Conservation (phyloP, 1,140 invertebrate genomes). For the Ericerus pela region DNA sequence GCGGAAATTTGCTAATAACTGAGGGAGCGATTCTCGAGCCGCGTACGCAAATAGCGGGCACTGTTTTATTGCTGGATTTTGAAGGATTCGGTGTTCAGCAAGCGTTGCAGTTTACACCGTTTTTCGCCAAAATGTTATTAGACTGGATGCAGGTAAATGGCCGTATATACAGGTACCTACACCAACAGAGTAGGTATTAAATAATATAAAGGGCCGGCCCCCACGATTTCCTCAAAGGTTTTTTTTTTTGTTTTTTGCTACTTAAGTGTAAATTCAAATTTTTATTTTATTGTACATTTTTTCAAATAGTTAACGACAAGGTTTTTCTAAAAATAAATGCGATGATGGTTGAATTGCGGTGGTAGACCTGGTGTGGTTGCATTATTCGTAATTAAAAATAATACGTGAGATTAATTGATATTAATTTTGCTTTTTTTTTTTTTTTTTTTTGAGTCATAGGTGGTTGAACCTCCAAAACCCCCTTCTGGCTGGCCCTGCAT, state of each 20-base stretch:
- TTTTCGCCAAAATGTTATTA: slow-evolving; percentile 42
- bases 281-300: neutral
- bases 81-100: slow-evolving; percentile 47
- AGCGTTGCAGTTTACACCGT: slow-evolving; percentile 52
- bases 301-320: too few species aligned
- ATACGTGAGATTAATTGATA: too few species aligned
- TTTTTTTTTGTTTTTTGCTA: too few species aligned
- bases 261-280: too few species aligned
- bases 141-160: slow-evolving; percentile 47
- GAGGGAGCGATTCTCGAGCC: slow-evolving; percentile 44
- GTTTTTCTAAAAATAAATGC: too few species aligned
- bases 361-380: too few species aligned
- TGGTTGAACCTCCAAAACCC: too few species aligned
- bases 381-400: too few species aligned
- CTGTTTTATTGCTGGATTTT: slow-evolving; percentile 49
- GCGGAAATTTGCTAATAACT: slow-evolving; percentile 39
- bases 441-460: too few species aligned
- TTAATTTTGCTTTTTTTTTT: too few species aligned
- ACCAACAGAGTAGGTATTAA: neutral
- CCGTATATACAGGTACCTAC: neutral
- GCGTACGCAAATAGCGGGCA: slow-evolving; percentile 41
- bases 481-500: too few species aligned
- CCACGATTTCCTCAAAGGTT: neutral
- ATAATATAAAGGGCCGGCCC: neutral
- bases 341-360: too few species aligned